Conservation (phyloP, 2,888 invertebrate genomes). For the Myathropa florea region DNA sequence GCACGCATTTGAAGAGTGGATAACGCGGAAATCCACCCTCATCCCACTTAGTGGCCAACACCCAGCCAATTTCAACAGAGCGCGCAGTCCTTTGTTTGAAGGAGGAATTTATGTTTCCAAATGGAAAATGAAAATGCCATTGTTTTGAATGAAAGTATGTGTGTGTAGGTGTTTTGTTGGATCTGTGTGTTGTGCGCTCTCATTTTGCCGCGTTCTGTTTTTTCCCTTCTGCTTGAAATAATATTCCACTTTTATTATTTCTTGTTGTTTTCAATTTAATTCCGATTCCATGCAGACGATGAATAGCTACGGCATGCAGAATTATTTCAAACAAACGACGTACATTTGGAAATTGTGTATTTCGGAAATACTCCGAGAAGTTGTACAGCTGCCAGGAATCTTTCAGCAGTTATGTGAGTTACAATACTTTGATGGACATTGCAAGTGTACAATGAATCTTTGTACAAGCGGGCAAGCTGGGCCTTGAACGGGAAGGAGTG, state of each 20-base stretch:
- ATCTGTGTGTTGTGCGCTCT: too few relatives aligned
- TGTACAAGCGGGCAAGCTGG: neutral
- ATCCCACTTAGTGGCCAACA: neutral
- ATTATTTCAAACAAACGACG: neutral
- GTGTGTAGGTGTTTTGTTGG: too few relatives aligned
- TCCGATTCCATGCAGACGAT: slow-evolving; percentile 9
- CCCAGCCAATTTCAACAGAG: neutral
- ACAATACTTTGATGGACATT: neutral
- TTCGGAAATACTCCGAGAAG: neutral
- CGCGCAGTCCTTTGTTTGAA: neutral
- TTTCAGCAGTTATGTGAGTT: neutral
- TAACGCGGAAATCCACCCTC: neutral
- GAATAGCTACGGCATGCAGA: neutral
- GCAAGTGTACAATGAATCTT: neutral
- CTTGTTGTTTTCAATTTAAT: slow-evolving; percentile 9
- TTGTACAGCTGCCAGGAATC: neutral
- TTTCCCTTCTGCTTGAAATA: neutral
- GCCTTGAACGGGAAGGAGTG: neutral
- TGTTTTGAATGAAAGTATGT: neutral
- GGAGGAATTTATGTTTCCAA: neutral
- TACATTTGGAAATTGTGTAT: neutral
- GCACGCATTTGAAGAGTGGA: neutral
- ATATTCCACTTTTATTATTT: neutral
- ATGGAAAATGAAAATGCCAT: neutral
- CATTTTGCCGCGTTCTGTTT: neutral